Base-by-base conservation (phyloP, 2,888 invertebrate genomes). In the Meiosimyza platycephala region DNA sequence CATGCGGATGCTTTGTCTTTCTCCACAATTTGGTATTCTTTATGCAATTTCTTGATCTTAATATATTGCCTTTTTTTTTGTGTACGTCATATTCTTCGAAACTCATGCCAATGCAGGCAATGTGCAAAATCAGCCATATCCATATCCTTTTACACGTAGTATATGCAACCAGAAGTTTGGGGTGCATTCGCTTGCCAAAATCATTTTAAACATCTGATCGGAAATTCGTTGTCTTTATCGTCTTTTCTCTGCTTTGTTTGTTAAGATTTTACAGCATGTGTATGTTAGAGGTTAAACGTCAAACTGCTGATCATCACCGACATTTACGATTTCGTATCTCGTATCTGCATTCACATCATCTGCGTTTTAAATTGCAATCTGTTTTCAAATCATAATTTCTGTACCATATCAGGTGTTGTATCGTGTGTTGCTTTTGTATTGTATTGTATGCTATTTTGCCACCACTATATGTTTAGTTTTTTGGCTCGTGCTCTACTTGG, bases 41-140 rank as follows among this genome's bases (percentile, higher is more conserved):
- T 51, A 33, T 63, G 52, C 40, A 47, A 15, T 18, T 22, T 28
- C 28, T 28, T n/a, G 59, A 28, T 60, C 59, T 60, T 28, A 28
- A 60, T 18, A 28, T 33, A 60, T 60, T 18, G 59, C 59, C n/a
- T 55, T 55, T 71, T 62, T 13, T 28, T 48, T 48, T 51, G 54
- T 72, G 65, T 57, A 40, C 51, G 47, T 63, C n/a, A n/a, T n/a
- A n/a, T n/a, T 18, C 69, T 65, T 48, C 40, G 73, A 73, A 66
- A 15, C 12, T 64, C 57, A 52, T 73, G 65, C 60, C 62, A 51
- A 48, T 18, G 71, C 48, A 28, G 28, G 79, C 81, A 82, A 85
- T 84, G 84, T 85, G 85, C 85, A 84, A 84, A 85, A 84, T 81
- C 82, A 77, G 75, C 76, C 79, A 79, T 81, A 83, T 84, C 84